Base-by-base conservation (phyloP, 2,113 vertebrate species). In the Epinephelus moara region DNA sequence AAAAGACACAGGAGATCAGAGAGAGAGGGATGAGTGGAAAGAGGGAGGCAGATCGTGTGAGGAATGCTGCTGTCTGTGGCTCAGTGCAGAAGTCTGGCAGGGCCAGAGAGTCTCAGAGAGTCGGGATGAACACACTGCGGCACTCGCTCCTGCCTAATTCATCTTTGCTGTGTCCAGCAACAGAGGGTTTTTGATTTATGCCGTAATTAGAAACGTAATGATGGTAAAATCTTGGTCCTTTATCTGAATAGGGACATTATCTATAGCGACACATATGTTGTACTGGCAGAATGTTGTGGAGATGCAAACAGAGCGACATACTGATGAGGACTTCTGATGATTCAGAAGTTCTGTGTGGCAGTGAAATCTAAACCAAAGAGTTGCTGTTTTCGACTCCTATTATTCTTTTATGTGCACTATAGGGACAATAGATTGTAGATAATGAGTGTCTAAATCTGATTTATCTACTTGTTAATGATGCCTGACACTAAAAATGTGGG, bases 121-220 rank as follows among this genome's bases (percentile, higher is more conserved):
- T 30, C 21, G 6, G 62, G 23, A 63, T 27, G 9, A 6, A 53
- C 23, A 74, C 79, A 74, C 85, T 80, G 80, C 70, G 21, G 79
- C 75, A 66, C 75, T 66, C 64, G 21, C 52, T 59, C 59, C 75
- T 23, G 21, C 59, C 62, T 57, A 57, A 68, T 61, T 79, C 62
- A 14, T 17, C 69, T 52, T 17, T 23, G 0, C 27, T 30, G 47
- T 30, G 68, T 67, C 52, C 83, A 66, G 49, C 10, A 25, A n/a
- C n/a, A 50, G 25, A 13, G 5, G 4, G 17, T 27, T 47, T 83
- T 55, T 85, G 75, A 90, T 89, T 82, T 45, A 87, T 72, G 60
- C 23, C n/a, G 55, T 80, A 59, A 85, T 85, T 76, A 87, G 9
- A 40, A 4, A 55, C 42, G 59, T 64, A 19, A 78, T 71, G 69